phyloP scores from a whole-genome alignment of 1,140 invertebrate species.

The Eurytemora carolleeae region DNA sequence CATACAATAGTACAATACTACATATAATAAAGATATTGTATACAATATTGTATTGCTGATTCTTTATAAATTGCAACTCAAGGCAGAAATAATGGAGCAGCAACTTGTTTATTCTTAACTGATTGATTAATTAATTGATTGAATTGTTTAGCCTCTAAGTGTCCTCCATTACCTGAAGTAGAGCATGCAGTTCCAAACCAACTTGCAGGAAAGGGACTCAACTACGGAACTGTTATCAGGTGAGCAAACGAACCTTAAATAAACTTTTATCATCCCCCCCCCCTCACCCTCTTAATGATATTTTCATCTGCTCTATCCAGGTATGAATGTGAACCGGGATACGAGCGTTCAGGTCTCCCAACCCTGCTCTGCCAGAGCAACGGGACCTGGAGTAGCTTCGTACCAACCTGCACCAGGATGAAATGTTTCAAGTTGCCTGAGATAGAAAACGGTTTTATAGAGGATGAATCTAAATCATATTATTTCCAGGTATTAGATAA shows the following conservation, averaged over 20 bases:
- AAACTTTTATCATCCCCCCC: too few relatives aligned
- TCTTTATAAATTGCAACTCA: constrained; percentile 1
- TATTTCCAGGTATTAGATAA: neutral
- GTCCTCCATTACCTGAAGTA: constrained; percentile 65
- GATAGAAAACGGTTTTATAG: constrained; percentile 60
- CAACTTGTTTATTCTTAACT: too few relatives aligned
- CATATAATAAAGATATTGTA: too few relatives aligned
- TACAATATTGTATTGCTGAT: constrained; percentile 2
- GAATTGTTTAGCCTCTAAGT: constrained; percentile 55
- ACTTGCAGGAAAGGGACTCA: constrained; percentile 75
- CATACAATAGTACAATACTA: too few relatives aligned
- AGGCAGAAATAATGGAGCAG: neutral
- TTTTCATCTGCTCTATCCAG: neutral
- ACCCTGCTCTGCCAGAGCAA: constrained; percentile 86
- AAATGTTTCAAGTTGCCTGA: constrained; percentile 58
- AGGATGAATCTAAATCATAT: constrained; percentile 31
- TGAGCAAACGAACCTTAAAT: too few relatives aligned
- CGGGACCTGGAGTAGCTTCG: constrained; percentile 81
- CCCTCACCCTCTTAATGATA: too few relatives aligned
- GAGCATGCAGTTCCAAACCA: constrained; percentile 65
- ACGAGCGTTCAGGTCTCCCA: constrained; percentile 61
- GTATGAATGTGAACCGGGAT: constrained; percentile 84
- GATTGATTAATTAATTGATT: neutral
- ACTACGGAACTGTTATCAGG: constrained; percentile 81
- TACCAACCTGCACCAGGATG: constrained; percentile 60